These are phyloP conservation scores for Anableps anableps DNA, from an alignment of 2,797 vertebrate genomes.

Conservation along the genomic window DNA sequence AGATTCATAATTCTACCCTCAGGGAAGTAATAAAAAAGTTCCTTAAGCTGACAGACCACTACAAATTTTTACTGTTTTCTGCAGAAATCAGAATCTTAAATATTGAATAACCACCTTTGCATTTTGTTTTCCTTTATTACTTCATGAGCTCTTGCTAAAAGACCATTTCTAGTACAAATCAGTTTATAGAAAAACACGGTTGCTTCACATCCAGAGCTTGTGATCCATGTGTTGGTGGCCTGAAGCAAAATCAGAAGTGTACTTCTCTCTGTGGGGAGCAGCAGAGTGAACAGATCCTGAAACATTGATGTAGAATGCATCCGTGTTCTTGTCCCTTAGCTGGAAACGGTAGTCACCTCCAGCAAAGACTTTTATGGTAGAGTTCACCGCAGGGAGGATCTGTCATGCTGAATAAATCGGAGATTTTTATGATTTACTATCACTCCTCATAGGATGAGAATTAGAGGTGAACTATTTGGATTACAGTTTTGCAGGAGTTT, in stretches of 20 bases:
- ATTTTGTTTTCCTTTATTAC: background rate
- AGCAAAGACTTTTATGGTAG: conserved; percentile 10
- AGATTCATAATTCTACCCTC: background rate
- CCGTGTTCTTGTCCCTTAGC: conserved; percentile 17
- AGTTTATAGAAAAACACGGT: background rate
- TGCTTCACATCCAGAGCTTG: conserved; percentile 1
- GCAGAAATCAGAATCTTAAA: background rate
- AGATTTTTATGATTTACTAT: conserved; percentile 14
- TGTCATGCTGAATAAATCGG: conserved; percentile 36
- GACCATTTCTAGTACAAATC: background rate
- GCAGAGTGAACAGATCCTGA: conserved; percentile 53
- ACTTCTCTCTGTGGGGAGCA: conserved; percentile 38
- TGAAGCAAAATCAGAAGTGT: conserved; percentile 17
- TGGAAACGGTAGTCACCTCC: conserved; percentile 32
- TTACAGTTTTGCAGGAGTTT: conserved; percentile 3
- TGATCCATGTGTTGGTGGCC: conserved; percentile 14
- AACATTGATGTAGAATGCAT: conserved; percentile 60
- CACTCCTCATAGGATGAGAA: conserved; percentile 12
- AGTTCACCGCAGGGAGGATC: conserved; percentile 8
- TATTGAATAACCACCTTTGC: background rate
- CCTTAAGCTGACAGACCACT: background rate
- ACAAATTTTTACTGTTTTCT: background rate
- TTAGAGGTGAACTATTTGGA: conserved; percentile 1
- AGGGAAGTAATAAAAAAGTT: background rate
- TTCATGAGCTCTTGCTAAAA: fast-evolving